Evolutionary conservation across 2,888 invertebrate species (phyloP).

Genomic region (Piscicola geometra): DNA sequence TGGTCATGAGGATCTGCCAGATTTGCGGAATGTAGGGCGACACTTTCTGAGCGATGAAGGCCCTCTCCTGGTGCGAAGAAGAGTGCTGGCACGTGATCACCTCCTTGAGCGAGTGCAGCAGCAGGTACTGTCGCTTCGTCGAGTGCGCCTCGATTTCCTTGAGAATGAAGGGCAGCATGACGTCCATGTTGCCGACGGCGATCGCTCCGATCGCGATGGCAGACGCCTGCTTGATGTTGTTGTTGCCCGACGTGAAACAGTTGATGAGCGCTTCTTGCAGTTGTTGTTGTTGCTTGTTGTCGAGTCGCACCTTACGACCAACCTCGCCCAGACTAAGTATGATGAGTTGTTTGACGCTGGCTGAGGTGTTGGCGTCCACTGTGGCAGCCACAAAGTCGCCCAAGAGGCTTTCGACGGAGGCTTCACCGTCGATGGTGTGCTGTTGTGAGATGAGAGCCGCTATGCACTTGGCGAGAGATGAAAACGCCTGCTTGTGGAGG

Average conservation of each 20-base stretch:
- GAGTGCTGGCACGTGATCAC: conserved; percentile 57
- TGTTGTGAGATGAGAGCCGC: conserved; percentile 78
- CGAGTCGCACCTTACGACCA: conserved; percentile 59
- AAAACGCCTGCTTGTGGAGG: conserved; percentile 66
- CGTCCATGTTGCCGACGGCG: conserved; percentile 86
- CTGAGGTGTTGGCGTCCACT: conserved; percentile 52
- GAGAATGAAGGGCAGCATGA: conserved; percentile 88
- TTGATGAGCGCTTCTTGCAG: conserved; percentile 62
- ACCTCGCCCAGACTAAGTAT: conserved; percentile 93
- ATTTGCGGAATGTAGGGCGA: conserved; percentile 21
- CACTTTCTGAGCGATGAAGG: neutral
- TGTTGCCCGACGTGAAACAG: conserved; percentile 83
- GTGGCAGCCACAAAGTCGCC: conserved; percentile 56
- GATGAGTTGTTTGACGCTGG: conserved; percentile 78
- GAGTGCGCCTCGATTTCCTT: conserved; percentile 89
- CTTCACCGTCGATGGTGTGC: conserved; percentile 49
- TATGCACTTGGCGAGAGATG: conserved; percentile 91
- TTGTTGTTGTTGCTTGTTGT: conserved; percentile 37
- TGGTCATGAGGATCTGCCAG: conserved; percentile 75
- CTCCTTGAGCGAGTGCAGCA: conserved; percentile 95
- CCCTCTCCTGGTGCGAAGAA: neutral
- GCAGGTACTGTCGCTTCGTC: conserved; percentile 79
- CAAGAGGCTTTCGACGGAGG: conserved; percentile 60
- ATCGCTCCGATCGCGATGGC: conserved; percentile 90
- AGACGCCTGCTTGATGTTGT: conserved; percentile 95